Evolutionary conservation across 2,113 vertebrate genomes (phyloP).

Genomic region (Bos indicus): DNA sequence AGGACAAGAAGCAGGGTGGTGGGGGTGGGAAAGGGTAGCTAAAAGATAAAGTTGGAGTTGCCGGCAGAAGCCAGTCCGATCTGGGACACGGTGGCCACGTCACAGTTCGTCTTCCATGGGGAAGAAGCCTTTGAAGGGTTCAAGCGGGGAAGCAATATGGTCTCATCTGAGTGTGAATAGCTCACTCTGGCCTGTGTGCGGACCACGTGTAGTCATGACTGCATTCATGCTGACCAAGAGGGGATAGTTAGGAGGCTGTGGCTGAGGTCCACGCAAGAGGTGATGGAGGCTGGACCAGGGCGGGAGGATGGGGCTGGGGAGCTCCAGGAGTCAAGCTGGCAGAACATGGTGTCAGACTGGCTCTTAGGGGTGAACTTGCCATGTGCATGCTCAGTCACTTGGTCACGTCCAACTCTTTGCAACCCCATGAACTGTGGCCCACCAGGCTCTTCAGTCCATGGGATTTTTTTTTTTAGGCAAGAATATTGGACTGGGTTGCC

Average conservation of each 20-base stretch:
- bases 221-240: accelerated
- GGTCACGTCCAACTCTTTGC: neutral
- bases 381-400: neutral
- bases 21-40: neutral
- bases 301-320: neutral
- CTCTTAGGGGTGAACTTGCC: neutral
- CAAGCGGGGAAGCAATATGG: neutral
- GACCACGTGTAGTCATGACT: neutral
- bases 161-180: neutral
- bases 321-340: neutral
- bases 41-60: neutral
- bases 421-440: neutral
- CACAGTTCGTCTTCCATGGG: too few relatives aligned
- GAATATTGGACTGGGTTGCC: neutral
- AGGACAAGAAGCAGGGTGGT: neutral
- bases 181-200: accelerated
- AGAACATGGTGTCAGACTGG: neutral
- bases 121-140: neutral
- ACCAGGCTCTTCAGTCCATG: neutral
- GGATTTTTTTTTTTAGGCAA: neutral
- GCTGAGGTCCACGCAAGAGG: neutral
- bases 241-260: accelerated
- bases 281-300: neutral
- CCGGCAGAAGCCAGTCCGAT: too few relatives aligned
- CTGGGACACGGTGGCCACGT: accelerated